Evolutionary conservation across 2,797 vertebrate genomes (phyloP).

Genomic region (Paedocypris micromegethes): DNA sequence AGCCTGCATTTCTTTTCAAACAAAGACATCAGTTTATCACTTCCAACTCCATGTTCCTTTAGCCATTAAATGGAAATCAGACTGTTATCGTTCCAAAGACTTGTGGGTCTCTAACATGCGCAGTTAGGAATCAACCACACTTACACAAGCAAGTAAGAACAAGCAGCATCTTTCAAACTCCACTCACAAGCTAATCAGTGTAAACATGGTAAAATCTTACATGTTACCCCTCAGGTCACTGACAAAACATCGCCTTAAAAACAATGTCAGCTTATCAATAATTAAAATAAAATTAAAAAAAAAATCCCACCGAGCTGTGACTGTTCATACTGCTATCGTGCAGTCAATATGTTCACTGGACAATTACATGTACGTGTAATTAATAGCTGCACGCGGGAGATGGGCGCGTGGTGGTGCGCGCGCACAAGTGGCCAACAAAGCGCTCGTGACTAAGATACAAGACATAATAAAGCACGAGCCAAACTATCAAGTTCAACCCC

Average conservation of each 20-base stretch:
- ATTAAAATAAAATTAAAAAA: too few species aligned
- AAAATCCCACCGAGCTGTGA: too few species aligned
- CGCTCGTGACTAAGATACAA: slow-evolving; percentile 25
- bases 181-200: slow-evolving; percentile 21
- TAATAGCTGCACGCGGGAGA: slow-evolving; percentile 7
- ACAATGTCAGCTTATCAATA: too few species aligned
- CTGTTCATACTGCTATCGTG: neutral
- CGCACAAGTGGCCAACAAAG: slow-evolving; percentile 35
- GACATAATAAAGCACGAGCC: slow-evolving; percentile 13
- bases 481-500: slow-evolving; percentile 31
- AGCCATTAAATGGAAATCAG: too few species aligned
- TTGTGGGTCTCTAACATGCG: too few species aligned
- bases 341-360: neutral
- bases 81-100: too few species aligned
- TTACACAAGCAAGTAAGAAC: neutral
- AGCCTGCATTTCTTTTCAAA: neutral
- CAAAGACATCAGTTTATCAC: neutral
- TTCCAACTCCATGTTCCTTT: neutral
- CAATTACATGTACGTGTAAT: slow-evolving; percentile 11
- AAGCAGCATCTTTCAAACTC: slow-evolving; percentile 10
- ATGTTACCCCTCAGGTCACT: slow-evolving; percentile 28
- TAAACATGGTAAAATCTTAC: slow-evolving; percentile 22
- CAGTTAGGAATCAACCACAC: neutral
- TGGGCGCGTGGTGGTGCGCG: slow-evolving; percentile 2
- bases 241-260: neutral